phyloP scores from a whole-genome alignment of 2,113 vertebrate species.

The Tonatia bakeri region DNA sequence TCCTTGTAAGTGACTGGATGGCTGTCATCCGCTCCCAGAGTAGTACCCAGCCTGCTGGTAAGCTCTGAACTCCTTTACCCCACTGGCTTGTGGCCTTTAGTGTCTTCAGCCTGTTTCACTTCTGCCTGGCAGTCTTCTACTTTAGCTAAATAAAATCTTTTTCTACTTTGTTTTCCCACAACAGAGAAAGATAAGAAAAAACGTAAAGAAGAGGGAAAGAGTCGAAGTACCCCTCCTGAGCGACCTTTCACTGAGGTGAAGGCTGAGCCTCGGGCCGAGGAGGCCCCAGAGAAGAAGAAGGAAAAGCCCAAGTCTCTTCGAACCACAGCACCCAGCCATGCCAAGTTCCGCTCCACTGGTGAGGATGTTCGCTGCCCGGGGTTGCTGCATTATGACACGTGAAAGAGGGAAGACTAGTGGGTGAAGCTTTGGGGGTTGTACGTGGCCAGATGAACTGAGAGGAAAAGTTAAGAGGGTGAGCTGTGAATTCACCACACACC shows the following conservation, averaged over 20 bases:
- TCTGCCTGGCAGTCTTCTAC: not conserved
- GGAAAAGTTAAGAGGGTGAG: not conserved
- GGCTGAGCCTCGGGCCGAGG: slow-evolving; percentile 80
- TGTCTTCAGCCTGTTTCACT: not conserved
- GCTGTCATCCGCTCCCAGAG: slow-evolving; percentile 94
- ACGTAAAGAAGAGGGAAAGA: slow-evolving; percentile 88
- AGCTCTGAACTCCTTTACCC: not conserved
- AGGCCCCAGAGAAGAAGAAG: slow-evolving; percentile 87
- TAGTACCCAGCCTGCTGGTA: slow-evolving; percentile 80
- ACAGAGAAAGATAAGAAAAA: slow-evolving; percentile 87
- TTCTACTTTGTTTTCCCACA: not conserved
- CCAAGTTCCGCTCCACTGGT: slow-evolving; percentile 96
- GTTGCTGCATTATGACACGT: not conserved
- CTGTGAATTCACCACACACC: not conserved
- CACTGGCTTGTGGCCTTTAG: not conserved
- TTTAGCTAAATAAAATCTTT: not conserved
- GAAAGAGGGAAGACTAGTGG: not conserved
- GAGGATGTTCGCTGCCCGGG: not conserved
- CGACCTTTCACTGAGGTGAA: slow-evolving; percentile 77
- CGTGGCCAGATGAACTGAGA: not conserved
- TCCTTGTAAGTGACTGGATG: slow-evolving; percentile 97
- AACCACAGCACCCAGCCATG: slow-evolving; percentile 90
- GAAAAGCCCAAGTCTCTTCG: slow-evolving; percentile 93
- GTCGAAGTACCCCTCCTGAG: slow-evolving; percentile 78
- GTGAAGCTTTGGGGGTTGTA: not conserved